Evolutionary conservation across 2,888 invertebrate genomes (phyloP).

Genomic region (Lutraria lutraria): DNA sequence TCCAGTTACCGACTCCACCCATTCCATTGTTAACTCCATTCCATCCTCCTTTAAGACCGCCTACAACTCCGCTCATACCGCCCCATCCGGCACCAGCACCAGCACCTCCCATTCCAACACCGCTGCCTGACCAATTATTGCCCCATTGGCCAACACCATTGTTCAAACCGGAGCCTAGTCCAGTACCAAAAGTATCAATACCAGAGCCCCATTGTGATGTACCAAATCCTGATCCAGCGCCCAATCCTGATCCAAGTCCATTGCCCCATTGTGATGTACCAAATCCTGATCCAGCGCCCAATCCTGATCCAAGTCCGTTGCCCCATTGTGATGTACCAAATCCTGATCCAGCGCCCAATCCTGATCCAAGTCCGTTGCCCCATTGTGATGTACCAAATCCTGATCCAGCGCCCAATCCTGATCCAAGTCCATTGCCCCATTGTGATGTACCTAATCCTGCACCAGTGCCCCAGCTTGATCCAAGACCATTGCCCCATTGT

Average conservation of each 20-base stretch:
- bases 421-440: not conserved
- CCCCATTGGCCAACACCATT: conserved; percentile 26
- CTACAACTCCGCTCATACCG: not conserved
- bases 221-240: not conserved
- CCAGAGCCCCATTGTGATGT: conserved; percentile 9
- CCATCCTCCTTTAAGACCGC: not conserved
- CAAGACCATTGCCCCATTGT: not conserved
- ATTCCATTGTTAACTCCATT: not conserved
- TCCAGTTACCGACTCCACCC: not conserved
- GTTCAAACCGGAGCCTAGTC: conserved; percentile 6
- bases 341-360: not conserved
- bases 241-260: not conserved
- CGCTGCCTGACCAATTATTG: conserved; percentile 24
- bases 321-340: not conserved
- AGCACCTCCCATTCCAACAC: not conserved
- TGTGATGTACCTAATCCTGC: not conserved
- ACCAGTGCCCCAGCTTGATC: not conserved
- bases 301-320: not conserved
- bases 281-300: not conserved
- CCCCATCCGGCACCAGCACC: conserved; percentile 10
- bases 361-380: not conserved
- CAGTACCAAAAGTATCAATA: conserved; percentile 44
- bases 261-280: not conserved
- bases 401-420: not conserved
- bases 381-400: not conserved